These are phyloP conservation scores for Carabus problematicus DNA, from an alignment of 2,888 invertebrate genomes.

Conservation along the genomic window DNA sequence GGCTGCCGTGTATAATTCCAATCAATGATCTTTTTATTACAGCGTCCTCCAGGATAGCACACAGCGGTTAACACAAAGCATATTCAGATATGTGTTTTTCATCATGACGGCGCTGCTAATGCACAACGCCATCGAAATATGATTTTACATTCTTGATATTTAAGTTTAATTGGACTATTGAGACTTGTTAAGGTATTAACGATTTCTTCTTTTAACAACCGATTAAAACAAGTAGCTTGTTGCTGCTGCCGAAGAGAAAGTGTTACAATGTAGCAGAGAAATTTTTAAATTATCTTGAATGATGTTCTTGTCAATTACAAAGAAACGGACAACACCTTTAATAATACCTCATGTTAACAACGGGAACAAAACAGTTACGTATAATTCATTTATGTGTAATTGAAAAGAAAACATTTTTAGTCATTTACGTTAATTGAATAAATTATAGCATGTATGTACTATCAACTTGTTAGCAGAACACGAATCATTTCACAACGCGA, in stretches of 20 bases:
- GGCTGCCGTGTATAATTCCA: conserved; percentile 7
- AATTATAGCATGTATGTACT: no score
- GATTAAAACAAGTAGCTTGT: conserved; percentile 13
- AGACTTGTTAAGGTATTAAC: conserved; percentile 36
- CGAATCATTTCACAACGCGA: no score
- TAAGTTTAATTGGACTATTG: conserved; percentile 39
- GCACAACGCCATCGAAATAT: conserved; percentile 27
- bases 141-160: conserved; percentile 37
- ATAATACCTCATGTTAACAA: no score
- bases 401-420: no score
- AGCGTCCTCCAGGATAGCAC: conserved; percentile 7
- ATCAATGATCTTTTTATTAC: neutral
- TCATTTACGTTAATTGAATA: no score
- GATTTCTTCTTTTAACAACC: conserved; percentile 36
- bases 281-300: no score
- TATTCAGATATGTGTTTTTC: conserved; percentile 29
- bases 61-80: conserved; percentile 30
- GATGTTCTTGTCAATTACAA: no score
- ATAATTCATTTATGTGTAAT: no score
- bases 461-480: no score
- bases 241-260: neutral
- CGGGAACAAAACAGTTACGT: no score
- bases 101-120: conserved; percentile 24
- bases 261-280: neutral
- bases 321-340: no score